Evolutionary conservation across 2,888 invertebrate species (phyloP), one percentile per base, ranked within the genome.

Genomic region (Alcis repandata): DNA sequence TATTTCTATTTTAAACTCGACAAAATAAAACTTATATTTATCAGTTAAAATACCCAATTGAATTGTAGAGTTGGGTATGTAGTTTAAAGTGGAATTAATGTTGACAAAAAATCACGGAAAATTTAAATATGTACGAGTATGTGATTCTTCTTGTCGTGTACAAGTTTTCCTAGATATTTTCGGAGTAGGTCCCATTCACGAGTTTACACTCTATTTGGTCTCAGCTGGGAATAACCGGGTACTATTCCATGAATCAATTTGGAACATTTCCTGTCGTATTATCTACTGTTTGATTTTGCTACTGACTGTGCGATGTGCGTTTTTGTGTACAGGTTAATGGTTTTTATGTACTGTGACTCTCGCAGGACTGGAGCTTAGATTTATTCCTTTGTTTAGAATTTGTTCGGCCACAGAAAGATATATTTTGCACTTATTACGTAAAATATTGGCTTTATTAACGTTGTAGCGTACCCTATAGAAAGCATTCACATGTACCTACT

Each of bases 181-280:
- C 63, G 49, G 51, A 63, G 56, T 70, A 70, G 67, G 59, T 60
- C 67, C 52, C 49, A 40, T 46, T 19, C 19, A 53, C 58, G 48
- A 52, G 59, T 61, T 56, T 52, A 52, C 63, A 46, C 64, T 64
- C 58, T 32, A 41, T 54, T 52, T 56, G 62, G 43, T 72, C 79
- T 77, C 83, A 76, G 72, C 70, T 80, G 84, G 78, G 81, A 79
- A 79, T 81, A 77, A 69, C 75, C 73, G 73, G 69, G 71, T 74
- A 75, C 72, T 77, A 73, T 79, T 75, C 74, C 74, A 77, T 76
- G 79, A 77, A 79, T 80, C 82, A 82, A 80, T 83, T 78, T 77
- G 79, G 74, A 77, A 81, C 81, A 78, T 85, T 83, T 80, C 82
- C 80, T 72, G 79, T 83, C 80, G 76, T 76, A 82, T 86, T 85